Base-by-base conservation (phyloP, 2,888 invertebrate species). In the Epinotia ramella region DNA sequence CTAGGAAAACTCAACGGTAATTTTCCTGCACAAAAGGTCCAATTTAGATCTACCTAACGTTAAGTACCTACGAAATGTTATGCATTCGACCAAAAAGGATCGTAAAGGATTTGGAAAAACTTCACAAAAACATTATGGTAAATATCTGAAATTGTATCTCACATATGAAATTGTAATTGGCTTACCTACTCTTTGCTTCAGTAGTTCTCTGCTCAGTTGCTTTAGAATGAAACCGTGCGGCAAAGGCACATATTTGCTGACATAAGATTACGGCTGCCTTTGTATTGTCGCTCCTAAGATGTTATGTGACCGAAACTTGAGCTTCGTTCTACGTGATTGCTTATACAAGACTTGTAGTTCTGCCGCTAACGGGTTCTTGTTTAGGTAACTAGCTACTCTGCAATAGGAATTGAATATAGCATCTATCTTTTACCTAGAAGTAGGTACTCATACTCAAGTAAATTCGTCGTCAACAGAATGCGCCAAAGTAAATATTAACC, bases 211-310 rank as follows among this genome's bases (percentile, higher is more conserved):
- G 63, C 40, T 16, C 7, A 28, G 62, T 60, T 20, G 9, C 28
- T 24, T 59, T 59, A 24, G 57, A 63, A 65, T 73, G 63, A 67
- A 68, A 62, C 67, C 53, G 46, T 20, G 16, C 46, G 69, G 49
- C 49, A 13, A 33, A 28, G 64, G 64, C 73, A 57, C 69, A 69
- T 74, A 64, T 69, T 69, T 74, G 74, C 59, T 69, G 74, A 69
- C 74, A 64, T 63, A 74, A 64, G 69, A 33, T 74, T 69, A 74
- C 73, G 64, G 64, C 28, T 46, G 46, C 64, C 63, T 56, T 69
- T 59, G 46, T 69, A 64, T 56, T 72, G 57, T 46, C 57, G 69
- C 69, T 69, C 69, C 46, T 44, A 64, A 68, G 62, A 57, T 63
- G 64, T 64, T 69, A 69, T 56, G 68, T 64, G 56, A 57, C 57